Conservation (phyloP, 1,140 invertebrate species). For the Pygmarrhopalites habei region DNA sequence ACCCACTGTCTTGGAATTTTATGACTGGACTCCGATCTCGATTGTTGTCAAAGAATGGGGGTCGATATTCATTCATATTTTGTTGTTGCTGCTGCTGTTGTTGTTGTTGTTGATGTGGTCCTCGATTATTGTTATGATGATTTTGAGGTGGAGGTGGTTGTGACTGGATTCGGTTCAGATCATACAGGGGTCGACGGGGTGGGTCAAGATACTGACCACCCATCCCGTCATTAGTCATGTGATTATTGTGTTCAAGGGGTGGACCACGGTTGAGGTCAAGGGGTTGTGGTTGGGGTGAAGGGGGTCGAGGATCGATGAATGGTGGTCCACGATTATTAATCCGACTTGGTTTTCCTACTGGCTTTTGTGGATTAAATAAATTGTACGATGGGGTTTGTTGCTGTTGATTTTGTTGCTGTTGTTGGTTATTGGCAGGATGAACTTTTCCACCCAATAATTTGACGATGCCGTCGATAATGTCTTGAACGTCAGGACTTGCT, state of each 20-base stretch:
- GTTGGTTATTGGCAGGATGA: constrained; percentile 49
- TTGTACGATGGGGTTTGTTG: constrained; percentile 39
- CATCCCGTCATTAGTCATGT: not conserved
- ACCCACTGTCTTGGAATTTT: not conserved
- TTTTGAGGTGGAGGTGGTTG: too few species aligned
- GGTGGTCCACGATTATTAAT: constrained; percentile 85
- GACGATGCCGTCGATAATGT: constrained; percentile 82
- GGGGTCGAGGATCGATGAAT: constrained; percentile 50
- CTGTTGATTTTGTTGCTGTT: constrained; percentile 18
- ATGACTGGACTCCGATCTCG: not conserved
- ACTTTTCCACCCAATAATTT: constrained; percentile 81
- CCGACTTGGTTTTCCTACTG: constrained; percentile 49
- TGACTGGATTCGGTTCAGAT: constrained; percentile 40
- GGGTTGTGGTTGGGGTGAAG: not conserved
- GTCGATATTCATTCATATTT: not conserved
- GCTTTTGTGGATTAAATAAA: constrained; percentile 42
- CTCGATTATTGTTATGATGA: not conserved
- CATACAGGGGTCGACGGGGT: not conserved
- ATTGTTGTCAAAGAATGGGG: not conserved
- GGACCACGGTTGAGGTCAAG: not conserved
- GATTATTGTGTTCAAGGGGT: constrained; percentile 1
- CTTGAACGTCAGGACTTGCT: constrained; percentile 72
- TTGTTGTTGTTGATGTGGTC: not conserved
- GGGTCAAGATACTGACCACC: not conserved
- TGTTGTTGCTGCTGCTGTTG: constrained; percentile 15